Evolutionary conservation across 2,888 invertebrate species (phyloP), one percentile per base, ranked within the genome.

Genomic region (Phengaris arion): DNA sequence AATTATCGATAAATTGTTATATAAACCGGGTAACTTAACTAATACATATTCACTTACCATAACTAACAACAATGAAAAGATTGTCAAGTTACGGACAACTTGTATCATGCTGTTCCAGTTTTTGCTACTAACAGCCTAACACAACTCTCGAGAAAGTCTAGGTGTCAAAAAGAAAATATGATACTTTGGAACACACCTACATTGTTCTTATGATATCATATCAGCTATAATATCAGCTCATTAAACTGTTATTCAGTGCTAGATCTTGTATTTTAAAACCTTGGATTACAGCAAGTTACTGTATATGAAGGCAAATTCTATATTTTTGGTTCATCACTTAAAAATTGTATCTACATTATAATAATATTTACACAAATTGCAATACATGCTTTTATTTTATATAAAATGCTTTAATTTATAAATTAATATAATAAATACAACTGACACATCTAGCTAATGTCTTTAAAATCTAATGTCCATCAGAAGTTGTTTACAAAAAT

Each of bases 351-450:
- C 51, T 72, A 72, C 22, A 51, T 68, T 7, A 35, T 72, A 45
- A 35, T 45, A 12, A 35, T 72, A 72, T 72, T 72, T 72, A 72
- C 72, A 72, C 12, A 54, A 54, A 52, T 52, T 6, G 52, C 72
- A 51, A 51, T 70, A 70, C 15, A 70, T 51, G 15, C 51, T 51
- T 22, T 15, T 72, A 72, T 52, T 72, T 12, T 54, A 72, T 72
- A 22, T 72, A 72, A 72, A 72, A 54, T 72, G 72, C 35, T 72
- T 72, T 72, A 12, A 52, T 52, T 72, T 54, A 72, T 54, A 72
- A 72, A 72, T 72, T 22, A 72, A 52, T 72, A 54, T 35, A 54
- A 72, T 72, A 72, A 72, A 72, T 72, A 72, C 72, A 72, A 51
- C 15, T 22, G 51, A 70, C 12, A 51, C 52, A 35, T 45, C 13